phyloP scores from a whole-genome alignment of 2,888 invertebrate genomes.

The Andrena hattorfiana region DNA sequence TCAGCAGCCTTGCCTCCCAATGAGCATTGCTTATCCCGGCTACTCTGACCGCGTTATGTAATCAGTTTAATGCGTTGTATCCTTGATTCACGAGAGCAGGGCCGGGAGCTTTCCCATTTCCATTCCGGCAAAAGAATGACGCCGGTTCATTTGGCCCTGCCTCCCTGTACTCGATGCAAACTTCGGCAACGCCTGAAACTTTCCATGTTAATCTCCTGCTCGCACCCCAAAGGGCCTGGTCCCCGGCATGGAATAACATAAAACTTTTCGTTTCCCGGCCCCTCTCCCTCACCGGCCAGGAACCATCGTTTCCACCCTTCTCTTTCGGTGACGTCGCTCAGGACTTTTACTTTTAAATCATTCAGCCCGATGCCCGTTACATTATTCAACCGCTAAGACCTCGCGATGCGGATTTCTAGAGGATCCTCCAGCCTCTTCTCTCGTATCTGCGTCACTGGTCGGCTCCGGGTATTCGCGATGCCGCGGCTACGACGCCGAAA shows the following conservation, averaged over 20 bases:
- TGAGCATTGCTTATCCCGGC: neutral
- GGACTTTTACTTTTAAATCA: slow-evolving; percentile 82
- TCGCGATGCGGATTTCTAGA: slow-evolving; percentile 74
- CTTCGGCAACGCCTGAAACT: slow-evolving; percentile 70
- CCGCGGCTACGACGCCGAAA: slow-evolving; percentile 44
- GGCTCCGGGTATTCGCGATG: slow-evolving; percentile 50
- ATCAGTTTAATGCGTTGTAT: slow-evolving; percentile 34
- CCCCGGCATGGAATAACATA: slow-evolving; percentile 70
- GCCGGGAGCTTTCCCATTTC: slow-evolving; percentile 50
- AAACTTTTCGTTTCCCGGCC: slow-evolving; percentile 71
- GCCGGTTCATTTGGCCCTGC: slow-evolving; percentile 68
- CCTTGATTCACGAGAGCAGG: slow-evolving; percentile 18
- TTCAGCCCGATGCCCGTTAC: slow-evolving; percentile 81
- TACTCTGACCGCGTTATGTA: neutral
- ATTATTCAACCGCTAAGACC: slow-evolving; percentile 81
- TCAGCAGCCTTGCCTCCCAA: neutral
- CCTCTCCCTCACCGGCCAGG: neutral
- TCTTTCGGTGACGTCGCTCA: slow-evolving; percentile 71
- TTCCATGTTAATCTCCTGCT: slow-evolving; percentile 78
- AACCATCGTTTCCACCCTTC: slow-evolving; percentile 26
- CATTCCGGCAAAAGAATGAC: slow-evolving; percentile 62
- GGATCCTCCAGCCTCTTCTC: slow-evolving; percentile 57
- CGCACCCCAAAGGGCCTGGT: slow-evolving; percentile 68
- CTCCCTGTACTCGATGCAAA: slow-evolving; percentile 61
- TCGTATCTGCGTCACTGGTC: slow-evolving; percentile 55